Evolutionary conservation across 2,113 vertebrate genomes (phyloP).

Genomic region (Hippocampus comes): DNA sequence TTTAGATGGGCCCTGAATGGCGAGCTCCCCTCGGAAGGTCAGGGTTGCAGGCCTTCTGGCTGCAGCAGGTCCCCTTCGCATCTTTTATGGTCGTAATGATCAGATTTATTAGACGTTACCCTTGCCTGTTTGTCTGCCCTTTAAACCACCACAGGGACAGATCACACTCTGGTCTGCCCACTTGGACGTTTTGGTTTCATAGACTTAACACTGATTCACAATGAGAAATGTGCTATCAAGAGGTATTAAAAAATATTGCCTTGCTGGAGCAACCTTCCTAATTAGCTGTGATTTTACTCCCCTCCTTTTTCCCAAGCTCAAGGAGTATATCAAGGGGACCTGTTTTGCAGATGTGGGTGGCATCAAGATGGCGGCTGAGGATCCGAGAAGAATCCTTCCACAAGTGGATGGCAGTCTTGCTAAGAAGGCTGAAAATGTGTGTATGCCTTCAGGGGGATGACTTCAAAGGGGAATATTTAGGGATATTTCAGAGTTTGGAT

Average conservation of each 20-base stretch:
- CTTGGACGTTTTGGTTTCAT: neutral
- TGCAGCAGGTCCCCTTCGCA: conserved; percentile 50
- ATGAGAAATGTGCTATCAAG: neutral
- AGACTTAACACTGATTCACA: neutral
- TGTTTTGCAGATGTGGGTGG: too few relatives aligned
- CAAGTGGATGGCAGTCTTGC: too few relatives aligned
- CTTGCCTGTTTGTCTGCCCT: conserved; percentile 40
- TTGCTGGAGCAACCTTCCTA: too few relatives aligned
- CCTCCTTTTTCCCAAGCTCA: too few relatives aligned
- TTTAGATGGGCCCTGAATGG: conserved; percentile 64
- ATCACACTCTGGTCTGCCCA: conserved; percentile 13
- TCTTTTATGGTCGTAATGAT: conserved; percentile 60
- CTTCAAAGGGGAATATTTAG: too few relatives aligned
- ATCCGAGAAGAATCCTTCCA: too few relatives aligned
- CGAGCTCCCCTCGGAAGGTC: conserved; percentile 43
- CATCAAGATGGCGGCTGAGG: too few relatives aligned
- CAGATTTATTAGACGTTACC: conserved; percentile 60
- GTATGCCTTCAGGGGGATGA: too few relatives aligned
- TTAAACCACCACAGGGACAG: conserved; percentile 35
- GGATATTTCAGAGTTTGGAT: too few relatives aligned
- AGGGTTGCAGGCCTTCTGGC: conserved; percentile 52
- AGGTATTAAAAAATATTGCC: too few relatives aligned
- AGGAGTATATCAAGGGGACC: too few relatives aligned
- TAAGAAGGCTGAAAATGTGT: conserved; percentile 32
- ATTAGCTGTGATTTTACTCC: too few relatives aligned